Base-by-base conservation (phyloP, 2,888 invertebrate genomes). In the Latheticus oryzae region DNA sequence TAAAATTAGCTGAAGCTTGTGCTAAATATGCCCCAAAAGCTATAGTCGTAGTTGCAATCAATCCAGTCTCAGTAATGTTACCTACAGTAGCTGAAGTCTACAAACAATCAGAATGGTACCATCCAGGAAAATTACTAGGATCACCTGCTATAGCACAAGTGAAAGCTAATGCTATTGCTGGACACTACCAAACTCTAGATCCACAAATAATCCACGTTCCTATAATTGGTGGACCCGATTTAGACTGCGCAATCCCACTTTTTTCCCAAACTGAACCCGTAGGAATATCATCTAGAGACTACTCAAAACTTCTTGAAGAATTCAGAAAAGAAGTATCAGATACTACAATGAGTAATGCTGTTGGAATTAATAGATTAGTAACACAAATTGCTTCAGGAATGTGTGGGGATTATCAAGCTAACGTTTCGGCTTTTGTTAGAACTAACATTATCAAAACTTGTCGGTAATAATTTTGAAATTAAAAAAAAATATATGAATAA, bases 171-270 rank as follows among this genome's bases (percentile, higher is more conserved):
- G 81, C 86, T 11, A 82, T 87, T 66, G 79, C 87, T 30, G 84
- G 86, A 9, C 82, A 84, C 62, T 81, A 82, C 15, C 75, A 84
- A 79, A 81, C 80, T 30, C 67, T 86, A 50, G 83, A 86, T 69
- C 85, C 86, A 1, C 69, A 78, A 23, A 75, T 80, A 52, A 83
- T 87, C 3, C 81, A 83, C 65, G 82, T 86, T n/a, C 87, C 88
- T 1, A 82, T 89, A 1, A 53, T 79, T 16, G 88, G 88, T 38
- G 88, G 88, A 5, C 87, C 87, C 73, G 84, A 87, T 59, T 82
- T 84, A 12, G 81, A 84, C 56, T 84, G 85, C 23, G 83, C 87
- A 57, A 81, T 88, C 43, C 88, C 88, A 1, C 73, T 89, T 17
- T 82, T 87, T 60, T 86, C 86, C 4, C 83, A 84, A 71, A 79